A percentile compares a stretch with the other conserved stretches of the same genome.
Conservation (phyloP, 1,140 invertebrate species). For the Euura lappo region DNA sequence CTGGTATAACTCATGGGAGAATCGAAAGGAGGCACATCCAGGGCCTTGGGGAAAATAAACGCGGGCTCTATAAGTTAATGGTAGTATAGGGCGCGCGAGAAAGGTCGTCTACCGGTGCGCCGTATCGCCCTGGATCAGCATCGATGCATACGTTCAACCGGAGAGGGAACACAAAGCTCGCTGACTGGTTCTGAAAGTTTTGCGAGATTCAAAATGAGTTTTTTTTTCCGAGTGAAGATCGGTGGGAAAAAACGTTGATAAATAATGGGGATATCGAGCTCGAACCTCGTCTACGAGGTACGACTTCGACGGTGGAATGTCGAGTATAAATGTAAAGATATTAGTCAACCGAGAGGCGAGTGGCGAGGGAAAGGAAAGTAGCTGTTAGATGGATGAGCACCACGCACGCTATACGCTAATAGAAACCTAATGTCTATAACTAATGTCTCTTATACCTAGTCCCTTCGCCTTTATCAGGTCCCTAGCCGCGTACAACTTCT, state of each 20-base stretch:
- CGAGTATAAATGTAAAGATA: slow-evolving; percentile 13
- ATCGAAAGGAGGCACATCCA: background rate
- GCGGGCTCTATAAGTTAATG: background rate
- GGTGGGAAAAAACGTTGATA: background rate
- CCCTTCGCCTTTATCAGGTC: background rate
- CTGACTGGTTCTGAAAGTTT: no score
- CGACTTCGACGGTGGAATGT: slow-evolving; percentile 7
- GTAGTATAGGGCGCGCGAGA: background rate
- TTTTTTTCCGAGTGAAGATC: background rate
- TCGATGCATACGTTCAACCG: background rate
- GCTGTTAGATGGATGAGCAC: slow-evolving; percentile 6
- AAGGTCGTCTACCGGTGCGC: background rate
- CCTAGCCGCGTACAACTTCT: background rate
- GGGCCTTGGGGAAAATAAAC: background rate
- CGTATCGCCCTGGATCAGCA: background rate
- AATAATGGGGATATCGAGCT: background rate
- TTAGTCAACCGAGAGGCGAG: slow-evolving; percentile 10
- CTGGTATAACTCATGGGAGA: no score
- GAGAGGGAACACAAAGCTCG: no score
- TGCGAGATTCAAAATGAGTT: no score
- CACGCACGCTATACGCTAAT: slow-evolving; percentile 11
- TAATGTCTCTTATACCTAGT: slow-evolving; percentile 9
- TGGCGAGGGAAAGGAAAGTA: slow-evolving; percentile 5
- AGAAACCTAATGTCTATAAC: slow-evolving; percentile 14
- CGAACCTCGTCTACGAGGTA: background rate